Base-by-base conservation (phyloP, 2,888 invertebrate species). In the Drosophila heteroneura region DNA sequence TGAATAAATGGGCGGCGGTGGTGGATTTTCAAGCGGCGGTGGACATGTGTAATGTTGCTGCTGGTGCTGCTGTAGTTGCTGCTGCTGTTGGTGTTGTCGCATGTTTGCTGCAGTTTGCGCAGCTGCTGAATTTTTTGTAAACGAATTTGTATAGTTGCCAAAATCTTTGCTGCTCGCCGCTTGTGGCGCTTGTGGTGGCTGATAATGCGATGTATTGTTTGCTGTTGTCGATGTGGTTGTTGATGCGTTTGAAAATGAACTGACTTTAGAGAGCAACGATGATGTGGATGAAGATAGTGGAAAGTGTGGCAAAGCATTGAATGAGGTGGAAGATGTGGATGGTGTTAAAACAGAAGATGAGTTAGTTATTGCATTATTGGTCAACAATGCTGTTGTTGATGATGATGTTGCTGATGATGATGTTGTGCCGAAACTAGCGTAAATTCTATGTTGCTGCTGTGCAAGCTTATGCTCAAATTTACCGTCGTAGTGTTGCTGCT, bases 401-500 rank as follows among this genome's bases (percentile, higher is more conserved):
- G 70, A 33, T 74, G 80, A 51, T 59, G 74, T 74, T 82, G 81
- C 60, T 58, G 70, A 41, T 72, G 82, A 56, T 63, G 84, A 77
- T 82, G 90, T 83, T 76, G 91, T 92, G 91, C 92, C 93, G 86
- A 89, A 92, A 91, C 91, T 92, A 92, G 92, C 92, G 90, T 93
- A 93, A 82, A 93, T 88, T 92, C 93, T 93, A 92, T 91, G 86
- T 75, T 86, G 89, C 74, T 83, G 85, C 66, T 89, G 85, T 82
- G 79, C 59, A 59, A 71, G 64, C 74, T 90, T 90, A 71, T 81
- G 82, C 78, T 91, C 92, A 83, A 90, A 93, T 93, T 93, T 93
- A 93, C 93, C 93, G 91, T 93, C 93, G 85, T 90, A 92, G 85
- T 92, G 82, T 91, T 92, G 92, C 92, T 92, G 92, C 89, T 91